Evolutionary conservation across 2,888 invertebrate genomes (phyloP).

Genomic region (Limnephilus marmoratus): DNA sequence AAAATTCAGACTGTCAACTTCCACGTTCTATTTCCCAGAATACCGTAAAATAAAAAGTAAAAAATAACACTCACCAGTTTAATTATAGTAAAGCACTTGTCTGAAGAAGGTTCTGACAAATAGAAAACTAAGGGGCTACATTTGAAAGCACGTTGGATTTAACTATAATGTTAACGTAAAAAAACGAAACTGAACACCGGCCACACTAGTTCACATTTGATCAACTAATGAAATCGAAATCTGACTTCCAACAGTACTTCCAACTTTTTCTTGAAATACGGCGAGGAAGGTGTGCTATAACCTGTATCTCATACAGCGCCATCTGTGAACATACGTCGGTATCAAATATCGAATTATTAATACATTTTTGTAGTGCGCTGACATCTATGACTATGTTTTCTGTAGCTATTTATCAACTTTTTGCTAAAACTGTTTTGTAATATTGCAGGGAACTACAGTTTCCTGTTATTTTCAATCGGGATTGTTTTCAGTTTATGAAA

Average conservation of each 20-base stretch:
- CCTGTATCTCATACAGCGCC: too few species aligned
- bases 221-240: constrained; percentile 15
- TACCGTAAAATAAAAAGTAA: constrained; percentile 5
- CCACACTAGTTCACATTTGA: constrained; percentile 42
- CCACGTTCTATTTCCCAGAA: background rate
- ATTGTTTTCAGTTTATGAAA: background rate
- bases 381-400: too few species aligned
- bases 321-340: too few species aligned
- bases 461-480: background rate
- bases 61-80: constrained; percentile 52
- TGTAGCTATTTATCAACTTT: too few species aligned
- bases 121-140: constrained; percentile 75
- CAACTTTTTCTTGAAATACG: background rate
- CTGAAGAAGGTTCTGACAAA: constrained; percentile 62
- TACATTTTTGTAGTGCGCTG: too few species aligned
- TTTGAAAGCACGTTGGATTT: constrained; percentile 72
- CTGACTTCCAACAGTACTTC: background rate
- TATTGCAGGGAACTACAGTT: background rate
- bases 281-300: too few species aligned
- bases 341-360: too few species aligned
- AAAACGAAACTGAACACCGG: constrained; percentile 44
- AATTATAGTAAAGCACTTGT: constrained; percentile 19
- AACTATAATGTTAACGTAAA: constrained; percentile 47
- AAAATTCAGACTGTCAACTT: background rate
- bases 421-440: too few species aligned